These are phyloP conservation scores for Sebastes schlegelii DNA, from an alignment of 2,113 vertebrate genomes.

Conservation along the genomic window DNA sequence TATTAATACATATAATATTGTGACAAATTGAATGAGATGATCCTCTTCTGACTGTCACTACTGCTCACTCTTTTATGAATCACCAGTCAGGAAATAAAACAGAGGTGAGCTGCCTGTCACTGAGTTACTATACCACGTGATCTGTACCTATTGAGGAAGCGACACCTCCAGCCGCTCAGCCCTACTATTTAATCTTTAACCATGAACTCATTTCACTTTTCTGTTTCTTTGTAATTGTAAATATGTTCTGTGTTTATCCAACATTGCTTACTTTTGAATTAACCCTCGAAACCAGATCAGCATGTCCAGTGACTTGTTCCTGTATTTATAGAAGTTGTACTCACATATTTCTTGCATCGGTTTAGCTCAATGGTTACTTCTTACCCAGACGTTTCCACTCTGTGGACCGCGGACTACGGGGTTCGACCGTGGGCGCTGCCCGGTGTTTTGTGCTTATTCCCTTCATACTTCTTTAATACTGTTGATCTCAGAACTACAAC, in stretches of 20 bases:
- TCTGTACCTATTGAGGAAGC: neutral
- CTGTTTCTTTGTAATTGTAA: neutral
- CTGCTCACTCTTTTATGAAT: neutral
- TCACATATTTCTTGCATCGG: fast-evolving
- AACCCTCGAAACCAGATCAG: fast-evolving
- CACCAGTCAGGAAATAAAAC: neutral
- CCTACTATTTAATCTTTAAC: neutral
- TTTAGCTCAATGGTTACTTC: slow-evolving; percentile 48
- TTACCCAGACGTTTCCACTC: fast-evolving
- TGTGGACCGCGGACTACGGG: fast-evolving
- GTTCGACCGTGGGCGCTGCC: slow-evolving; percentile 34
- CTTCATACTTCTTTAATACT: fast-evolving
- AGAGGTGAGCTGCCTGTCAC: neutral
- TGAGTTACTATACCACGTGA: slow-evolving; percentile 10
- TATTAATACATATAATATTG: neutral
- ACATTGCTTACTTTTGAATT: neutral
- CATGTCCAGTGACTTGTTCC: neutral
- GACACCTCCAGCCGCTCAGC: too few species aligned
- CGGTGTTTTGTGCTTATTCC: neutral
- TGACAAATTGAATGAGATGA: neutral
- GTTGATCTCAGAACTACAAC: neutral
- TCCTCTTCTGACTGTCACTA: too few species aligned
- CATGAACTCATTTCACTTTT: neutral
- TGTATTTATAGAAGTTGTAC: neutral
- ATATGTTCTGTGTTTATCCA: neutral